Evolutionary conservation across 2,113 vertebrate species (phyloP).

Genomic region (Festucalex cinctus): DNA sequence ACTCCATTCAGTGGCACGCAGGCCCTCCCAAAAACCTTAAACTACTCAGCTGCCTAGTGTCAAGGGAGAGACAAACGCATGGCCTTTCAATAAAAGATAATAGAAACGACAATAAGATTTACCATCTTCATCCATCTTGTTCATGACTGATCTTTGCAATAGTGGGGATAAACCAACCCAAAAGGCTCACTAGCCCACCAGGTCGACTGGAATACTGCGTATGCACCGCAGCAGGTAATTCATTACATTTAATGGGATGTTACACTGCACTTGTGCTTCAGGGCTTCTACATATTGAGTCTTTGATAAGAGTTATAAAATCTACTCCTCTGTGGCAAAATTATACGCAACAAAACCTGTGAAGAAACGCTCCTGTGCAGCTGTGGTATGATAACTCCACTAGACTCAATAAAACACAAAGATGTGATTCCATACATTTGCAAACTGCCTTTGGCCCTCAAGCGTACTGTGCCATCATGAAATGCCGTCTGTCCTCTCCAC

Average conservation of each 20-base stretch:
- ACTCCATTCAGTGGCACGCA: constrained; percentile 44
- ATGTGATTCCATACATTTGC: constrained; percentile 21
- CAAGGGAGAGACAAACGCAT: constrained; percentile 50
- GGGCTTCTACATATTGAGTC: constrained; percentile 39
- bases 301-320: constrained; percentile 50
- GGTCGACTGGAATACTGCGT: constrained; percentile 29
- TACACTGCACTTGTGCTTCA: constrained; percentile 38
- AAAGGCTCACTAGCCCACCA: constrained; percentile 22
- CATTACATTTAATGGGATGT: constrained; percentile 58
- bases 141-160: constrained; percentile 50
- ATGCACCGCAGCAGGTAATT: constrained; percentile 52
- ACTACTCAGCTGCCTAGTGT: constrained; percentile 49
- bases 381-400: constrained; percentile 34
- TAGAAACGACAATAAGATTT: constrained; percentile 72
- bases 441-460: constrained; percentile 22
- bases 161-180: constrained; percentile 32
- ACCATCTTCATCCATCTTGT: constrained; percentile 65
- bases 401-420: constrained; percentile 33
- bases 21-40: constrained; percentile 48
- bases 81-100: constrained; percentile 68
- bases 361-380: constrained; percentile 13
- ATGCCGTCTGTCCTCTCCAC: constrained; percentile 6
- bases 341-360: constrained; percentile 16
- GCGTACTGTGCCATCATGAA: constrained; percentile 13
- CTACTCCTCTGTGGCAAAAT: constrained; percentile 24